These are phyloP conservation scores for Bufotes viridis DNA, from an alignment of 2,797 vertebrate species.

Conservation along the genomic window DNA sequence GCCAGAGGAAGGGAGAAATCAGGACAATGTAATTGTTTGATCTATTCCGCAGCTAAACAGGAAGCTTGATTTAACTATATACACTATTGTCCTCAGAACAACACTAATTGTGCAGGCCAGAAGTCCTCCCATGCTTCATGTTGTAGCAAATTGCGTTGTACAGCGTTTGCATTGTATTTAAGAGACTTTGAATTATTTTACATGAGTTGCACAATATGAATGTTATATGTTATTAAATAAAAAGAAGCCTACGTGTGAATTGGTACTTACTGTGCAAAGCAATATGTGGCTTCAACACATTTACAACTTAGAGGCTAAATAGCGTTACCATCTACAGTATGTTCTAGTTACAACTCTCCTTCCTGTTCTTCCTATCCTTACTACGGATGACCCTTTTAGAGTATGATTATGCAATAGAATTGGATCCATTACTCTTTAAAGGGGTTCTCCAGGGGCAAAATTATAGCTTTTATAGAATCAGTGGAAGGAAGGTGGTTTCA, in stretches of 20 bases:
- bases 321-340: background rate
- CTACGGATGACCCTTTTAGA: background rate
- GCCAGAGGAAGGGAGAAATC: constrained; percentile 14
- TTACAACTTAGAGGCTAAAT: background rate
- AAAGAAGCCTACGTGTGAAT: background rate
- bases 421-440: background rate
- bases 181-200: background rate
- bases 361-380: no score
- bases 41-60: constrained; percentile 37
- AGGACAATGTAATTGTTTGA: constrained; percentile 50
- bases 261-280: background rate
- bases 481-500: no score
- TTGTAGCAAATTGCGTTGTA: background rate
- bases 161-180: background rate
- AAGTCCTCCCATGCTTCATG: background rate
- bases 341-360: background rate
- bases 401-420: background rate
- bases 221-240: background rate
- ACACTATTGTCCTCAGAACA: constrained; percentile 1
- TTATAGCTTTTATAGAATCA: no score
- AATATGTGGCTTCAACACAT: background rate
- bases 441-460: no score
- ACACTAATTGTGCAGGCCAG: constrained; percentile 46
- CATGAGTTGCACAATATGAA: constrained; percentile 1
- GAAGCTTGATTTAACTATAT: constrained; percentile 35